Conservation (phyloP, 2,113 vertebrate genomes). For the Calidris pugnax region DNA sequence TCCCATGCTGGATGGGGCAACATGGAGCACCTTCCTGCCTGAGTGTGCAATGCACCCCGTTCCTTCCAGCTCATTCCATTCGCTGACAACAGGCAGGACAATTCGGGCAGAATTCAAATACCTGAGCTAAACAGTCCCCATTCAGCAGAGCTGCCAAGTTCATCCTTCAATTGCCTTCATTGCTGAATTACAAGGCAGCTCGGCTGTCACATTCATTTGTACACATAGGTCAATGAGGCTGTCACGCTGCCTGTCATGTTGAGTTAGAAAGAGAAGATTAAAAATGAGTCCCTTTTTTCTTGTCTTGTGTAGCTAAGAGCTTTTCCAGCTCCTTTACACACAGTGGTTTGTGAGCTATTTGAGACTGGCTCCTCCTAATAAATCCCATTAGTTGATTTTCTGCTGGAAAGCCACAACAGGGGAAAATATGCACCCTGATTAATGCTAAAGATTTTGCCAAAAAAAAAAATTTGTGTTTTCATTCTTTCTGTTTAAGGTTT, state of each 20-base stretch:
- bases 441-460: not conserved
- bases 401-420: not conserved
- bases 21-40: no score
- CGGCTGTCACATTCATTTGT: not conserved
- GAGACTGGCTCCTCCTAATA: not conserved
- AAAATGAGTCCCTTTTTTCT: not conserved
- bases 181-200: not conserved
- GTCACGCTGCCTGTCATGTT: not conserved
- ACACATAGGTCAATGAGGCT: not conserved
- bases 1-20: not conserved
- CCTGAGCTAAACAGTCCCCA: not conserved
- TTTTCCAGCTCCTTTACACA: not conserved
- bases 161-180: not conserved
- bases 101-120: not conserved
- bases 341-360: not conserved
- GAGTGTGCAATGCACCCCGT: no score
- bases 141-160: not conserved
- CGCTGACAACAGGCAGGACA: not conserved
- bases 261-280: not conserved
- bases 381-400: not conserved
- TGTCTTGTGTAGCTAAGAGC: not conserved
- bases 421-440: not conserved
- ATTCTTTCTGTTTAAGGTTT: not conserved
- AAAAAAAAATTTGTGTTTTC: not conserved
- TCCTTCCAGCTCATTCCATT: not conserved